These are phyloP conservation scores for Caenorhabditis latens DNA, from an alignment of 1,140 invertebrate genomes.

Conservation along the genomic window DNA sequence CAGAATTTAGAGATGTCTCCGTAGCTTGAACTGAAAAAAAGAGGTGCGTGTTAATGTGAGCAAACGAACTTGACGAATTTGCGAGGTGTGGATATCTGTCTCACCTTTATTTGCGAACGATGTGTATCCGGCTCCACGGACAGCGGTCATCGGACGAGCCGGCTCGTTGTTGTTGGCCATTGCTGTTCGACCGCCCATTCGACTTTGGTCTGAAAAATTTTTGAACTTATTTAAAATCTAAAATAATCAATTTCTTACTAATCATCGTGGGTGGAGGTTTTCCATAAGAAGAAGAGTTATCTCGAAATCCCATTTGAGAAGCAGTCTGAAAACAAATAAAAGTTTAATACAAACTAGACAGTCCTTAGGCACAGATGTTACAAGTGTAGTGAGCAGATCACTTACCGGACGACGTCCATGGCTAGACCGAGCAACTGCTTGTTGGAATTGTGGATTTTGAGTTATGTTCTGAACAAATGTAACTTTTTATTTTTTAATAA, in stretches of 20 bases:
- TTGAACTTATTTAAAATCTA: neutral
- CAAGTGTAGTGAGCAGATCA: too few species aligned
- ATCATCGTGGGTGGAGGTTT: slow-evolving; percentile 37
- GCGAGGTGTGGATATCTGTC: slow-evolving; percentile 1
- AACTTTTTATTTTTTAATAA: neutral
- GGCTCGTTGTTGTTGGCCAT: slow-evolving; percentile 76
- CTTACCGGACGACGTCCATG: slow-evolving; percentile 74
- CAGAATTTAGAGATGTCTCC: slow-evolving; percentile 35
- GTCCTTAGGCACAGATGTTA: too few species aligned
- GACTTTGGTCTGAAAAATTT: slow-evolving; percentile 4
- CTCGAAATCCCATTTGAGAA: slow-evolving; percentile 34
- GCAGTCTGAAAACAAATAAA: neutral
- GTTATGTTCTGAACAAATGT: slow-evolving; percentile 72
- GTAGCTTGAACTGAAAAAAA: slow-evolving; percentile 65
- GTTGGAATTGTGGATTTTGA: slow-evolving; percentile 71
- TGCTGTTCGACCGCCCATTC: slow-evolving; percentile 55
- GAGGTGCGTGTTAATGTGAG: slow-evolving; percentile 80
- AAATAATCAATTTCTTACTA: neutral
- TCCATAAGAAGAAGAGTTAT: slow-evolving; percentile 3
- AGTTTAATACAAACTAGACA: too few species aligned
- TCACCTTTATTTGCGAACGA: slow-evolving; percentile 80
- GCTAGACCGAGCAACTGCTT: slow-evolving; percentile 71
- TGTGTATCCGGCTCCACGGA: slow-evolving; percentile 93
- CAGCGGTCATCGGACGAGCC: slow-evolving; percentile 91
- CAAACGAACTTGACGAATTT: slow-evolving; percentile 15